Percentiles rank a stretch among this genome's conserved stretches.
Conservation (phyloP, 2,888 invertebrate species). For the Raillietiella orientalis region DNA sequence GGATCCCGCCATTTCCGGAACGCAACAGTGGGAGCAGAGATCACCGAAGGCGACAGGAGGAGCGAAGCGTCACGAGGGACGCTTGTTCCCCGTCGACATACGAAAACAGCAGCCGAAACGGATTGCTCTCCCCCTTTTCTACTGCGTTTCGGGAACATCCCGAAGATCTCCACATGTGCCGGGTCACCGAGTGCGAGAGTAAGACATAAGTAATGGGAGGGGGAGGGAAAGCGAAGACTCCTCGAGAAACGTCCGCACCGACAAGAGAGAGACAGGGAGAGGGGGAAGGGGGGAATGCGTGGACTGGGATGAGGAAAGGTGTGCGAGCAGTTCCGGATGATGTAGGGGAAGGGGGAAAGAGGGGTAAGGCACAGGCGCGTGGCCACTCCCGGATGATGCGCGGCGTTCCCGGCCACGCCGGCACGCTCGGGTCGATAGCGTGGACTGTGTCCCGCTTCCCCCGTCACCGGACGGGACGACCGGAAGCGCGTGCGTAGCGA, state of each 20-base stretch:
- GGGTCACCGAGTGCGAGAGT: conserved; percentile 1
- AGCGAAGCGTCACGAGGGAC: no score
- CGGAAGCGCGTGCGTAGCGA: conserved; percentile 3
- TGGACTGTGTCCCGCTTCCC: conserved; percentile 4
- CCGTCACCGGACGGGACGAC: conserved; percentile 5
- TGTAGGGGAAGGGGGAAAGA: conserved; percentile 3
- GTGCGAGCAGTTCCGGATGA: conserved; percentile 3
- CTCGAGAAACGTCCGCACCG: no score
- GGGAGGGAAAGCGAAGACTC: conserved; percentile 1
- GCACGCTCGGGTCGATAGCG: conserved; percentile 3
- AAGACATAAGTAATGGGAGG: not conserved
- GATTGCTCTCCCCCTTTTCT: no score
- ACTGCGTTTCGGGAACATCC: conserved; percentile 11
- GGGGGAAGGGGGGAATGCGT: no score
- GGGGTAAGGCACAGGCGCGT: conserved; percentile 3
- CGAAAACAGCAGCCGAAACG: no score
- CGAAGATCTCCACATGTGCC: conserved; percentile 7
- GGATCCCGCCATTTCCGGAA: no score
- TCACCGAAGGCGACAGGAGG: no score
- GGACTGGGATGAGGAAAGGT: conserved; percentile 3
- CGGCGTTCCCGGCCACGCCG: conserved; percentile 2
- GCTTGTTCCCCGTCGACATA: no score
- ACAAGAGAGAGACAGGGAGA: no score
- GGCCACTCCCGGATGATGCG: conserved; percentile 6
- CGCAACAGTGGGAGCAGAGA: no score